Evolutionary conservation across 2,113 vertebrate genomes (phyloP), one percentile per base, ranked within the genome.

Genomic region (Phycodurus eques): DNA sequence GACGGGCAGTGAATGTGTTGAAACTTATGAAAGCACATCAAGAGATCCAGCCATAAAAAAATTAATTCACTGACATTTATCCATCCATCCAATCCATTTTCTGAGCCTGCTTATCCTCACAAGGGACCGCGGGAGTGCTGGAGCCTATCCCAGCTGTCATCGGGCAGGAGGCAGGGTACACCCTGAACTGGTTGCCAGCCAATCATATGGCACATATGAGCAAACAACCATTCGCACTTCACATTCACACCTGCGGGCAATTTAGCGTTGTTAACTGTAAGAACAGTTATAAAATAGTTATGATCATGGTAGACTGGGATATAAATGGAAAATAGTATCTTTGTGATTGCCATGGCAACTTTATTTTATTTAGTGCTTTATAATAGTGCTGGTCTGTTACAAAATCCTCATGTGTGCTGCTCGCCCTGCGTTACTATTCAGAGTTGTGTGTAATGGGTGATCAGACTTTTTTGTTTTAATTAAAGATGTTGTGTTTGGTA

Each of bases 321-420:
- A 47, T 46, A 47, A 66, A 10, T 9, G 43, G 22, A 46, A n/a
- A 66, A 14, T 17, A 31, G 43, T 47, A 27, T n/a, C 44, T 46
- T n/a, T 15, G n/a, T 9, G 63, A 66, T 66, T 46, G 63, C 43
- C 63, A 66, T 66, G 63, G 63, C 63, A 66, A 66, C 63, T 46
- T n/a, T 35, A 61, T 31, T 12, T 60, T 27, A 60, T 66, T 49
- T 47, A 66, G 44, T 66, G 64, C 43, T 66, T 47, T 47, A 46
- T 46, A 47, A 66, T 47, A 66, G 43, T 27, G 17, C 2, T 22
- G 64, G 20, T 47, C 64, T 47, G 27, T 31, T 27, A 47, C 64
- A 47, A 47, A 66, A 27, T 47, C 44, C 64, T 66, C 64, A n/a
- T 7, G 42, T 46, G 44, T 46, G 64, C 44, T 8, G 31, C 59